phyloP scores from a whole-genome alignment of 2,797 vertebrate genomes.

The Potorous gilbertii region DNA sequence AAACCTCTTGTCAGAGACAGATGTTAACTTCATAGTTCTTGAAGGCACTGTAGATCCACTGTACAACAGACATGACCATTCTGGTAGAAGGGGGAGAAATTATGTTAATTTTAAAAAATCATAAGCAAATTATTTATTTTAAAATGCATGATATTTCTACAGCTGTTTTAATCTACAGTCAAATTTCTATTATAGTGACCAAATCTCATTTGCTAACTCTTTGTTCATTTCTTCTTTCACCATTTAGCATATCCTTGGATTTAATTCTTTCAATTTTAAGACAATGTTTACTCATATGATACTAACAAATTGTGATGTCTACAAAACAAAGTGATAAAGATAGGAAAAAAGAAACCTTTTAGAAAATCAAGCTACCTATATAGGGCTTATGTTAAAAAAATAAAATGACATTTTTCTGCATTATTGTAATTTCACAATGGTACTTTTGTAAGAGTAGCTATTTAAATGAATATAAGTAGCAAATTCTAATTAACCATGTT shows the following conservation, averaged over 20 bases:
- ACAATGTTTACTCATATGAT: neutral
- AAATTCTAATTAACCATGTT: neutral
- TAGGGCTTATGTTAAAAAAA: neutral
- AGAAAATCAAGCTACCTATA: neutral
- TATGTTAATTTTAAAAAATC: slow-evolving; percentile 40
- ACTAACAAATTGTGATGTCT: neutral
- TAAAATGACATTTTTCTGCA: neutral
- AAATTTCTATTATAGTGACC: neutral
- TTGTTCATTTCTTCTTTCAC: neutral
- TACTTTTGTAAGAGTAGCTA: neutral
- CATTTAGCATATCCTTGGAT: neutral
- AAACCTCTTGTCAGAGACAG: slow-evolving; percentile 79
- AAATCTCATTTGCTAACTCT: slow-evolving; percentile 11
- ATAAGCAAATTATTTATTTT: slow-evolving; percentile 23
- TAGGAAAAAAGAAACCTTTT: neutral
- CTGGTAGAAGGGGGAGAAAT: slow-evolving; percentile 81
- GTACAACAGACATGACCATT: slow-evolving; percentile 98
- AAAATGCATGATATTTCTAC: neutral
- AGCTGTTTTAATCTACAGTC: neutral
- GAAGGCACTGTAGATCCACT: slow-evolving; percentile 99
- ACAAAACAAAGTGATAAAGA: neutral
- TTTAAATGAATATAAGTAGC: neutral
- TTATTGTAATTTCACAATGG: neutral
- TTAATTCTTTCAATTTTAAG: neutral
- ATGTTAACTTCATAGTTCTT: slow-evolving; percentile 88